Conservation (phyloP, 2,888 invertebrate species). For the Pristionchus entomophagus region DNA sequence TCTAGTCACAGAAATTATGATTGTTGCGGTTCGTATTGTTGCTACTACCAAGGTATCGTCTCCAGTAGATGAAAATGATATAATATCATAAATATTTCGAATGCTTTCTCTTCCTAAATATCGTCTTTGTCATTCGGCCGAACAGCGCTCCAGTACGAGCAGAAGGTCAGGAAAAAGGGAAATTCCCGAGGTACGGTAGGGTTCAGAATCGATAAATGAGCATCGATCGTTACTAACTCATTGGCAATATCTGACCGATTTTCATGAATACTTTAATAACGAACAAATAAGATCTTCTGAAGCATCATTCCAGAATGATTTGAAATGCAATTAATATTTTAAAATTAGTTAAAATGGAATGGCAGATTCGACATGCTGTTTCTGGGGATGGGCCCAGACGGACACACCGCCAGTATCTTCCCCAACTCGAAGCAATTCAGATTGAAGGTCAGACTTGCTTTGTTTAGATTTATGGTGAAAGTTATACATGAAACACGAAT, state of each 20-base stretch:
- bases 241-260: no score
- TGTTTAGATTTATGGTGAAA: no score
- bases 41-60: no score
- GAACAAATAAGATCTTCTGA: no score
- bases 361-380: conserved; percentile 76
- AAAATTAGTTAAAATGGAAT: neutral
- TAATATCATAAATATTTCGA: neutral
- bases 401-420: conserved; percentile 95
- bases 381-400: conserved; percentile 95
- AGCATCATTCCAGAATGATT: no score
- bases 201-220: neutral
- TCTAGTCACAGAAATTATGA: no score
- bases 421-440: conserved; percentile 81
- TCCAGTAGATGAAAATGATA: no score
- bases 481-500: no score
- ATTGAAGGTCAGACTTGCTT: conserved; percentile 37
- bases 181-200: conserved; percentile 31
- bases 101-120: neutral
- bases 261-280: no score
- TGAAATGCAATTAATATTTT: no score
- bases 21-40: no score
- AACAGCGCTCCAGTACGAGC: conserved; percentile 37
- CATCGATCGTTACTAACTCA: neutral
- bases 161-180: conserved; percentile 23
- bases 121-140: neutral